A percentile compares a stretch with the other conserved stretches of the same genome.
These are phyloP conservation scores for Sylvietta virens DNA, from an alignment of 2,113 vertebrate species.

Conservation along the genomic window DNA sequence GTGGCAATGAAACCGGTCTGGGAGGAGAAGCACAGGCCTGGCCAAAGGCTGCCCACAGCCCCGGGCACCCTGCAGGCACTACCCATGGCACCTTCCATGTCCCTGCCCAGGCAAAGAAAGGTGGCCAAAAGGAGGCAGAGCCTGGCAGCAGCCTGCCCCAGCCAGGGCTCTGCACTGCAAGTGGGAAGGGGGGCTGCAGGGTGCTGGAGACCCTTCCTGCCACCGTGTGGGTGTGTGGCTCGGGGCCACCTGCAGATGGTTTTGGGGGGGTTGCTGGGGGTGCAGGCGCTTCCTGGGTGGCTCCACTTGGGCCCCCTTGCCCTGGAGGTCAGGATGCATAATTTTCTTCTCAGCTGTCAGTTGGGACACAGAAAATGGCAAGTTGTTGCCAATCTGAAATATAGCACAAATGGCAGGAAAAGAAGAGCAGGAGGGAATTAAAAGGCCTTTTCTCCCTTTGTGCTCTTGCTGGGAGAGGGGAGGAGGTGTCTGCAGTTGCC, in stretches of 20 bases:
- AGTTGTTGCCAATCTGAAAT: not conserved
- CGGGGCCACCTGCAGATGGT: rapidly evolving
- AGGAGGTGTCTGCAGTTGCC: not conserved
- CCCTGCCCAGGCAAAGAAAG: not conserved
- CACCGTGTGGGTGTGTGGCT: rapidly evolving
- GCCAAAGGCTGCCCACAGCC: not conserved
- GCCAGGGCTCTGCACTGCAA: rapidly evolving
- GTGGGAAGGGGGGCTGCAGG: not conserved
- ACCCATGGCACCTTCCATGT: rapidly evolving
- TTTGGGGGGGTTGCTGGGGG: not conserved
- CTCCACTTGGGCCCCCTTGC: not conserved
- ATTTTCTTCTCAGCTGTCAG: rapidly evolving
- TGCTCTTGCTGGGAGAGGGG: not conserved
- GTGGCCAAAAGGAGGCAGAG: not conserved
- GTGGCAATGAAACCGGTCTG: rapidly evolving
- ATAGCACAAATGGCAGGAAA: not conserved
- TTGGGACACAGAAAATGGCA: not conserved
- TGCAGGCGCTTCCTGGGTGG: rapidly evolving
- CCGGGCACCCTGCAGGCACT: not conserved
- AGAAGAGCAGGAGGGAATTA: not conserved
- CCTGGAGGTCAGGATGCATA: not conserved
- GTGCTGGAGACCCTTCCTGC: not conserved
- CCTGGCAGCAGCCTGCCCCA: not conserved
- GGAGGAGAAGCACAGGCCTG: not conserved
- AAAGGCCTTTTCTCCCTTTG: slow-evolving; percentile 28